These are phyloP conservation scores for Pogonognathellus flavescens DNA, from an alignment of 1,140 invertebrate genomes.

Conservation along the genomic window DNA sequence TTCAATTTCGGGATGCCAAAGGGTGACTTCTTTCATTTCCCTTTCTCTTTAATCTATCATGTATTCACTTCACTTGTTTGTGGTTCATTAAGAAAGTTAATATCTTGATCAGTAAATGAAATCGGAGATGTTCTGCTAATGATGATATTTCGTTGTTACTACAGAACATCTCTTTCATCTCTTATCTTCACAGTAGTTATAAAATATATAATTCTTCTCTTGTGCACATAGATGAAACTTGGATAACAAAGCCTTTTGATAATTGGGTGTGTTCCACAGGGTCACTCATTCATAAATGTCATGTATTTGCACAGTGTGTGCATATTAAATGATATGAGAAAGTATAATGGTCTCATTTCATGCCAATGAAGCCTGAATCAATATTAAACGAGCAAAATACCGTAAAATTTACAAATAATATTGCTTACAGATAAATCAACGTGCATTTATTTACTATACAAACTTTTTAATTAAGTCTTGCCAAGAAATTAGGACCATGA, in stretches of 20 bases:
- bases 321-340: background rate
- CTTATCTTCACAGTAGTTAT: background rate
- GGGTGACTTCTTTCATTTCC: background rate
- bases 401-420: background rate
- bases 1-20: background rate
- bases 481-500: no score
- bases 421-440: background rate
- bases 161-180: background rate
- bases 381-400: background rate
- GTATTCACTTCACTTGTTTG: background rate
- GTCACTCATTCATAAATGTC: background rate
- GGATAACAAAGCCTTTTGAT: background rate
- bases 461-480: no score
- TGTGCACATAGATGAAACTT: background rate
- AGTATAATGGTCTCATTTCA: background rate
- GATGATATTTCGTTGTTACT: background rate
- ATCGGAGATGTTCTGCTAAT: background rate
- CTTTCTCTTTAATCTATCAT: no score
- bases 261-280: background rate
- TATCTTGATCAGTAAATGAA: conserved; percentile 6
- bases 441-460: no score
- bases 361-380: background rate
- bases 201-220: no score
- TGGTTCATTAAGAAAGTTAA: conserved; percentile 1
- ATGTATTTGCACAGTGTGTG: background rate